Conservation (phyloP, 2,797 vertebrate species). For the Acomys russatus region DNA sequence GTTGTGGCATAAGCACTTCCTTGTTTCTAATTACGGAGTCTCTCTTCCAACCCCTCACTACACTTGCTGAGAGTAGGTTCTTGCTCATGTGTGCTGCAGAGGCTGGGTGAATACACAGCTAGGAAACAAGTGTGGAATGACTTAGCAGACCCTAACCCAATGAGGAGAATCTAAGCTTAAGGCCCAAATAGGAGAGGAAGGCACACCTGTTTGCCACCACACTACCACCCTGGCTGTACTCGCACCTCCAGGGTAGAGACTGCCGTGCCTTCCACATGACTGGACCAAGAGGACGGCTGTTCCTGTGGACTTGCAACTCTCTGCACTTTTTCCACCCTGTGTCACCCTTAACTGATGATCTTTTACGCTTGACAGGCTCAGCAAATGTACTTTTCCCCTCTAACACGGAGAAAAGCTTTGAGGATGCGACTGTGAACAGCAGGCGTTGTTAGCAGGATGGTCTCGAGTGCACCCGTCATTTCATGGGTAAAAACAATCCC, state of each 20-base stretch:
- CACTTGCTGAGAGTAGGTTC: not conserved
- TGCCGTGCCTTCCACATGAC: not conserved
- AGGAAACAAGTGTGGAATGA: too few relatives aligned
- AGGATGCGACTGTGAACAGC: not conserved
- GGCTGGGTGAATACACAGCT: not conserved
- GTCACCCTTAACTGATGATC: not conserved
- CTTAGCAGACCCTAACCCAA: too few relatives aligned
- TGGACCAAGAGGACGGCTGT: not conserved
- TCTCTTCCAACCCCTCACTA: not conserved
- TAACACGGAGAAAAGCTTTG: not conserved
- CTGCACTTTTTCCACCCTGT: not conserved
- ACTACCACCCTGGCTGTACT: not conserved
- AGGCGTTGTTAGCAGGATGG: not conserved
- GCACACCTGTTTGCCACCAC: not conserved
- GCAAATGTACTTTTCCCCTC: slow-evolving; percentile 25
- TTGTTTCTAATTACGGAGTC: not conserved
- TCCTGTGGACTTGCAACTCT: not conserved
- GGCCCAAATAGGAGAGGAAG: not conserved
- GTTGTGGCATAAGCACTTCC: not conserved
- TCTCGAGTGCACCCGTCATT: not conserved
- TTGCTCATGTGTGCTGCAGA: not conserved
- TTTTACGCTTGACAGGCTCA: not conserved
- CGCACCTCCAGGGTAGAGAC: not conserved
- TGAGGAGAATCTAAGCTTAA: not conserved
- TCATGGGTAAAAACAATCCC: not conserved